Evolutionary conservation across 2,797 vertebrate genomes (phyloP), one percentile per base, ranked within the genome.

Genomic region (Alectoris magna): DNA sequence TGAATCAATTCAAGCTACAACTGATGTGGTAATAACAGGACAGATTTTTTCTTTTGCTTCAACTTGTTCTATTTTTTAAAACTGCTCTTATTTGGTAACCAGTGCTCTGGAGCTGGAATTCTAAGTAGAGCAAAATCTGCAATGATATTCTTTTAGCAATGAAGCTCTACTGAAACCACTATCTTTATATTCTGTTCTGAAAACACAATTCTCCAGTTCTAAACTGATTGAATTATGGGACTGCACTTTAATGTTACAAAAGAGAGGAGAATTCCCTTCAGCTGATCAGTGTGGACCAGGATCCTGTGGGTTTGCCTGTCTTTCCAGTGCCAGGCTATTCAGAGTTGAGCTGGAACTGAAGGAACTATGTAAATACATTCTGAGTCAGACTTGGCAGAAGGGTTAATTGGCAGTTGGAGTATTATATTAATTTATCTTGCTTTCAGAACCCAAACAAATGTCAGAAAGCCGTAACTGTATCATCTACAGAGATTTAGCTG

Each of bases 1-100:
- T 82, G 14, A 10, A 87, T 80, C 1, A 0, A 78, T 53, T 80
- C 1, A 0, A 73, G 23, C 31, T 19, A 3, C 29, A 63, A 2
- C 27, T 72, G 15, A 11, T 1, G 0, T 59, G 16, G 14, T 71
- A 80, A 68, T 39, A 74, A 38, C 18, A 58, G 44, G 58, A 43
- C 2, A 7, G 44, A 79, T 53, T 85, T 8, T 9, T 74, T 88
- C 72, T 78, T 91, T 56, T 9, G 5, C 17, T 76, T 67, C 14
- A 2, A 48, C 4, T 63, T 70, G 83, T 63, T 46, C 12, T 71
- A 0, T 11, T 60, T 83, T 76, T 80, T 43, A 12, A 21, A 81
- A 26, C 27, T 85, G 22, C 26, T 53, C 0, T 70, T 70, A 60
- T 18, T 91, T 69, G 31, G 44, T 76, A 71, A 41, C 13, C 12